phyloP scores from a whole-genome alignment of 2,113 vertebrate genomes.

The Stigmatopora argus region DNA sequence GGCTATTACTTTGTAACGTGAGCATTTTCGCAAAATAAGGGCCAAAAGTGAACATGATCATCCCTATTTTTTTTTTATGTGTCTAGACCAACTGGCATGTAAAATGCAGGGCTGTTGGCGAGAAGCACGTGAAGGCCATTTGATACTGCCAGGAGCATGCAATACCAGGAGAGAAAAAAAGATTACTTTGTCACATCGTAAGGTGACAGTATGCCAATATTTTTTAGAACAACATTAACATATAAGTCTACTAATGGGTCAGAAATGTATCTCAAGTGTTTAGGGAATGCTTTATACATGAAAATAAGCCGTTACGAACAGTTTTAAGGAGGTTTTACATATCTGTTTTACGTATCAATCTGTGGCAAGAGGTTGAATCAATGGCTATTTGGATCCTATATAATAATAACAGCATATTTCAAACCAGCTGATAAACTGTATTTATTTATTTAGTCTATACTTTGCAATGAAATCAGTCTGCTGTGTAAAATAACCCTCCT shows the following conservation, averaged over 20 bases:
- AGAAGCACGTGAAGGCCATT: background rate
- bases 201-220: no score
- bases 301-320: background rate
- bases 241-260: no score
- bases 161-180: background rate
- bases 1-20: background rate
- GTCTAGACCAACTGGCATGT: background rate
- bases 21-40: background rate
- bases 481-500: constrained; percentile 38
- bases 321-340: background rate
- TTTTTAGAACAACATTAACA: no score
- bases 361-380: background rate
- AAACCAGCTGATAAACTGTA: background rate
- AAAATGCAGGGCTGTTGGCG: background rate
- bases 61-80: constrained; percentile 1
- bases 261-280: no score
- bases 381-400: background rate
- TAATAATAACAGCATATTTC: background rate
- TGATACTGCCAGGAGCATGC: background rate
- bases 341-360: background rate
- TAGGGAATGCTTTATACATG: no score
- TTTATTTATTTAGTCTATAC: constrained; percentile 17
- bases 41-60: background rate
- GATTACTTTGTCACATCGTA: no score
- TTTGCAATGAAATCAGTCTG: constrained; percentile 36